phyloP scores from a whole-genome alignment of 1,140 invertebrate species.

The Drosophila sp. region DNA sequence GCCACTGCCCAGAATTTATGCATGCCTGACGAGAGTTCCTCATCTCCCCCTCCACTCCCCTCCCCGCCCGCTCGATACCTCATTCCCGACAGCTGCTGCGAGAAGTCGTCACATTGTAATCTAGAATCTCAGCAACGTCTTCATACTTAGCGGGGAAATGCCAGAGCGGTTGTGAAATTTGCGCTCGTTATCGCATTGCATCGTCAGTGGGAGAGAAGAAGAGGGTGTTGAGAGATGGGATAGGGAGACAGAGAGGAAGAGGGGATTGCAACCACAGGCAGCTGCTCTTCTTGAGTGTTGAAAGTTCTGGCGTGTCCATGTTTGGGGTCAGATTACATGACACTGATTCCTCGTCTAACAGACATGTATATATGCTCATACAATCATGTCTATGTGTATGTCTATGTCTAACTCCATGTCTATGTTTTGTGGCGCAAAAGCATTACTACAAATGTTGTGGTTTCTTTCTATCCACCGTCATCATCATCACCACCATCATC shows the following conservation, averaged over 20 bases:
- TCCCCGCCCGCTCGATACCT: neutral
- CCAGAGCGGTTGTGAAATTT: conserved; percentile 75
- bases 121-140: conserved; percentile 79
- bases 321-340: conserved; percentile 83
- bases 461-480: conserved; percentile 31
- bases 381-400: conserved; percentile 39
- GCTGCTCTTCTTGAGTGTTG: conserved; percentile 64
- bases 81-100: conserved; percentile 14
- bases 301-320: conserved; percentile 82
- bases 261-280: neutral
- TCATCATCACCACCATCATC: conserved; percentile 46
- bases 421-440: conserved; percentile 67
- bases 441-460: conserved; percentile 68
- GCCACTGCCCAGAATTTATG: conserved; percentile 74
- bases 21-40: conserved; percentile 56
- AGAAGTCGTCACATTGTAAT: conserved; percentile 74
- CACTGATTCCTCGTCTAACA: conserved; percentile 78
- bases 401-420: too few relatives aligned
- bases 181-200: conserved; percentile 79
- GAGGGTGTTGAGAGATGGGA: neutral
- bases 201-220: neutral
- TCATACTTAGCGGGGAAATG: conserved; percentile 76
- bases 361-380: conserved; percentile 55
- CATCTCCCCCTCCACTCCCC: neutral
- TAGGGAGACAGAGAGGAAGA: conserved; percentile 18